Evolutionary conservation across 92 coral and sea anemone genomes (phyloP).

Genomic region (Anthopleura xanthogrammica): DNA sequence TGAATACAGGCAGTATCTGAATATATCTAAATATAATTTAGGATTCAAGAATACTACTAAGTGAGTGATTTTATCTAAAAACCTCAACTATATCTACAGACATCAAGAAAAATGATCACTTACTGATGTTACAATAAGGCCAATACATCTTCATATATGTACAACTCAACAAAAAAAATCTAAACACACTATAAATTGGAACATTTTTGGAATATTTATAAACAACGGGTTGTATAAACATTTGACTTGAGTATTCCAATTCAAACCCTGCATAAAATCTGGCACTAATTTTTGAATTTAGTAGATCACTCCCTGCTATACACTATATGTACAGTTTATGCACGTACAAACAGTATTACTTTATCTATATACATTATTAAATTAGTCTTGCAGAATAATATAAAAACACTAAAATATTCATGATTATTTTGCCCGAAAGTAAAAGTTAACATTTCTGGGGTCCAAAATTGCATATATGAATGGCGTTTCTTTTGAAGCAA

Average conservation of each 20-base stretch:
- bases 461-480: background rate
- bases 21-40: background rate
- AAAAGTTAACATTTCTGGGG: background rate
- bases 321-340: background rate
- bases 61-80: constrained; percentile 14
- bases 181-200: background rate
- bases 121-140: background rate
- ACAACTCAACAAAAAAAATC: background rate
- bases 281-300: background rate
- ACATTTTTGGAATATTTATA: constrained; percentile 4
- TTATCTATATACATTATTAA: background rate
- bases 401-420: background rate
- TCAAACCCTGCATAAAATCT: background rate
- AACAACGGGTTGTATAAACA: background rate
- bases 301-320: constrained; percentile 13
- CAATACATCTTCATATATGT: background rate
- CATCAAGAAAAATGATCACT: constrained; percentile 1
- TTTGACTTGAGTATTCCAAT: background rate
- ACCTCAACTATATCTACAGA: background rate
- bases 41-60: background rate
- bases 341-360: background rate
- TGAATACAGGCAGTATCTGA: background rate
- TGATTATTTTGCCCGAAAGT: background rate
- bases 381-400: background rate
- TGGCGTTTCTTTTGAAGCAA: background rate